Conservation (phyloP, 2,797 vertebrate species). For the Helarctos malayanus region DNA sequence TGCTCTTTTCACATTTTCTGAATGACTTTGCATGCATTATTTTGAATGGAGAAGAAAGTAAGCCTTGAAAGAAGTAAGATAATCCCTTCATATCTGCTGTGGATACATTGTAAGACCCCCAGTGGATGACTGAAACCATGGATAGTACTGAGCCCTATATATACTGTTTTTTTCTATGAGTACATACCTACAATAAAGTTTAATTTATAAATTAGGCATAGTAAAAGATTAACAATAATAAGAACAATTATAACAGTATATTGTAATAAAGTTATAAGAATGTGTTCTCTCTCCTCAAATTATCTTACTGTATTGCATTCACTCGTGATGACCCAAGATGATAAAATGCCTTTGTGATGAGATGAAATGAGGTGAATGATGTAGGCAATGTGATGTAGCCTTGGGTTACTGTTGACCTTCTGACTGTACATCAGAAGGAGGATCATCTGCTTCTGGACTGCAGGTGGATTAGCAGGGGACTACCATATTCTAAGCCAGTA, state of each 20-base stretch:
- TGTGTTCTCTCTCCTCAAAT: not conserved
- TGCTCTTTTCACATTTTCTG: constrained; percentile 46
- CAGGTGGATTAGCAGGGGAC: not conserved
- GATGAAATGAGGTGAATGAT: not conserved
- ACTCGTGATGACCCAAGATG: not conserved
- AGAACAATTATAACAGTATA: not conserved
- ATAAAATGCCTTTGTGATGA: not conserved
- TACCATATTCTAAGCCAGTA: not conserved
- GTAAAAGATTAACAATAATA: not conserved
- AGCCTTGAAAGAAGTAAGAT: not conserved
- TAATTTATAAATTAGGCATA: not conserved
- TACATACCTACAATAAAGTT: not conserved
- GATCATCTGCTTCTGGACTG: not conserved
- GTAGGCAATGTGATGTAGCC: not conserved
- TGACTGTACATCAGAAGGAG: not conserved
- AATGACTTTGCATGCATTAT: constrained; percentile 23
- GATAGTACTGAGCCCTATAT: not conserved
- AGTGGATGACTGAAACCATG: not conserved
- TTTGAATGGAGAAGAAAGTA: constrained; percentile 57
- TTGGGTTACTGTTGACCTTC: not conserved
- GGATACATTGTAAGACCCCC: not conserved
- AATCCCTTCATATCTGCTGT: not conserved
- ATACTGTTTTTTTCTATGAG: not conserved
- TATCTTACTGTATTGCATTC: not conserved
- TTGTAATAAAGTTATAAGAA: not conserved